These are phyloP conservation scores for Arctopsyche grandis DNA, from an alignment of 1,140 invertebrate species.

Conservation along the genomic window DNA sequence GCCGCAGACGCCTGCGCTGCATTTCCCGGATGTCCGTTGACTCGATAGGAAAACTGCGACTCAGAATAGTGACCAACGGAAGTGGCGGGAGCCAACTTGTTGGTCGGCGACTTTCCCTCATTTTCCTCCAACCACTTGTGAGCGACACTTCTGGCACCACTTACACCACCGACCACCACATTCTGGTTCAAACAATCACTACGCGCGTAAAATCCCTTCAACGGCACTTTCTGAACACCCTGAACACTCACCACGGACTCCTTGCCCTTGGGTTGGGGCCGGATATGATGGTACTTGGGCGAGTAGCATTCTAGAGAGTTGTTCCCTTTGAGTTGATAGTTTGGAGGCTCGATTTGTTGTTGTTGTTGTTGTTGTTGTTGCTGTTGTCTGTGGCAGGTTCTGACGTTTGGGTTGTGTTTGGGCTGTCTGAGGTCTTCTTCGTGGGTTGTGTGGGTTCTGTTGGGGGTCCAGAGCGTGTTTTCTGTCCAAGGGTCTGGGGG, in stretches of 20 bases:
- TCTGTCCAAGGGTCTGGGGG: slow-evolving; percentile 45
- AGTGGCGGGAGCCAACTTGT: background rate
- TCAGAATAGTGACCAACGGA: slow-evolving; percentile 45
- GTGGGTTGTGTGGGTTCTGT: slow-evolving; percentile 1
- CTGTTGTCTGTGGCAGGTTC: slow-evolving; percentile 54
- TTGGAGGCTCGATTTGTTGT: slow-evolving; percentile 55
- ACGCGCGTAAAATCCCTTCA: slow-evolving; percentile 9
- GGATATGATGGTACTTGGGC: slow-evolving; percentile 65
- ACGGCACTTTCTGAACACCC: background rate
- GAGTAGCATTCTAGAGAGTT: slow-evolving; percentile 65
- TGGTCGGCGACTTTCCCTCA: background rate
- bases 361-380: slow-evolving; percentile 58
- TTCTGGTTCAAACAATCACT: slow-evolving; percentile 40
- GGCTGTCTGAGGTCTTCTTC: slow-evolving; percentile 30
- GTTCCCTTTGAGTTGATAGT: slow-evolving; percentile 55
- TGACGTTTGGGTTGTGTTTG: slow-evolving; percentile 29
- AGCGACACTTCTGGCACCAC: slow-evolving; percentile 9
- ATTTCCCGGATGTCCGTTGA: slow-evolving; percentile 51
- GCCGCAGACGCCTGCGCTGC: slow-evolving; percentile 53
- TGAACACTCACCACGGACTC: background rate
- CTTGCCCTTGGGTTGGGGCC: slow-evolving; percentile 56
- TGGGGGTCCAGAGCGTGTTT: slow-evolving; percentile 39
- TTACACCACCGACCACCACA: slow-evolving; percentile 12
- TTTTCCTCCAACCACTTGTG: slow-evolving; percentile 29
- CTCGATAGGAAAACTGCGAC: slow-evolving; percentile 48